Conservation (phyloP, 1,140 invertebrate genomes). For the Solen grandis region DNA sequence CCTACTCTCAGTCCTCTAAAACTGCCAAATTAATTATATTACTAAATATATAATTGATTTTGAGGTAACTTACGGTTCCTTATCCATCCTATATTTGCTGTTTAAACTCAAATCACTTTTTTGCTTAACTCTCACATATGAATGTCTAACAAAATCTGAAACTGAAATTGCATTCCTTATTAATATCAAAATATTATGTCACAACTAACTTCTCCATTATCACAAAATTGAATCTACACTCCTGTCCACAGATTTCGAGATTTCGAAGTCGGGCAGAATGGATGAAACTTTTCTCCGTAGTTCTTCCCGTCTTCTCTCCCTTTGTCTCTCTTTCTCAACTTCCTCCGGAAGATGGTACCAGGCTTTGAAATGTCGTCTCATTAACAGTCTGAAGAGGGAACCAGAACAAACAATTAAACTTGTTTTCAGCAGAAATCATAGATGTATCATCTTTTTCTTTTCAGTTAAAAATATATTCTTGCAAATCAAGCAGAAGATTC, state of each 20-base stretch:
- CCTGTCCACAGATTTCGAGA: conserved; percentile 1
- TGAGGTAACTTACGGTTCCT: too few relatives aligned
- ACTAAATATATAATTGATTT: too few relatives aligned
- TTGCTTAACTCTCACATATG: too few relatives aligned
- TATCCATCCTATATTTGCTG: too few relatives aligned
- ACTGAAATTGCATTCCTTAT: too few relatives aligned
- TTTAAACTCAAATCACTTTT: too few relatives aligned
- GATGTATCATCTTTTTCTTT: background rate
- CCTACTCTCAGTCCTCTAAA: too few relatives aligned
- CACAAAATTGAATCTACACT: conserved; percentile 24
- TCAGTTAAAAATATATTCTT: background rate
- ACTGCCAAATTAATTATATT: too few relatives aligned
- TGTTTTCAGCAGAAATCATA: background rate
- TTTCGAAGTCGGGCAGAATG: conserved; percentile 74
- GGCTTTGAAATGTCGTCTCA: conserved; percentile 65
- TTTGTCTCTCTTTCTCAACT: conserved; percentile 63
- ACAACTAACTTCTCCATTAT: too few relatives aligned
- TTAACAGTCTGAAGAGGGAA: conserved; percentile 60
- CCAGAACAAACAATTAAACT: background rate
- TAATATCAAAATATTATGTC: too few relatives aligned
- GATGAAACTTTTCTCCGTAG: conserved; percentile 74
- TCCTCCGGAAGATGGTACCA: conserved; percentile 70
- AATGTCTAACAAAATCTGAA: too few relatives aligned
- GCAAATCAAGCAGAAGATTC: background rate
- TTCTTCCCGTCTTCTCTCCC: conserved; percentile 69